phyloP scores from a whole-genome alignment of 2,888 invertebrate genomes.

The Isoperla grammatica region DNA sequence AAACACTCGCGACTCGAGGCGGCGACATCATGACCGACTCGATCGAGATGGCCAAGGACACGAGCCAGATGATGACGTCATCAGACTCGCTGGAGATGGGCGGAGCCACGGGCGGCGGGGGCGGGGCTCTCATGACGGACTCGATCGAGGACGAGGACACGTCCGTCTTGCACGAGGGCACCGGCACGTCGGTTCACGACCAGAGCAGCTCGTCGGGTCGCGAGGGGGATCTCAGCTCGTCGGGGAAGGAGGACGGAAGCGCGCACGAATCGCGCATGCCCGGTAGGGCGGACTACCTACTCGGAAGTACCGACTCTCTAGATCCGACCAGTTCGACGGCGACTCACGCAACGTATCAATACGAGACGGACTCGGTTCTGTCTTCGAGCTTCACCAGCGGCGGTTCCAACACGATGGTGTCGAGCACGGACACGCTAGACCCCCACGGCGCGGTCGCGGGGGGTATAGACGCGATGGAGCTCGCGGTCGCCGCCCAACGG shows the following conservation, averaged over 20 bases:
- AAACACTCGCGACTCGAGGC: conserved; percentile 34
- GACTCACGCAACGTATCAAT: conserved; percentile 77
- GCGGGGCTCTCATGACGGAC: conserved; percentile 40
- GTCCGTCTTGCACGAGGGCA: conserved; percentile 37
- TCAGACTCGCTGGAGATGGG: conserved; percentile 49
- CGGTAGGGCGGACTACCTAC: conserved; percentile 42
- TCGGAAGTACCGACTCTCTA: conserved; percentile 66
- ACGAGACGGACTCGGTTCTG: conserved; percentile 79
- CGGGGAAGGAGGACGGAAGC: conserved; percentile 41
- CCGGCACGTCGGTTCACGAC: conserved; percentile 39
- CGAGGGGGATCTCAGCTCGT: conserved; percentile 46
- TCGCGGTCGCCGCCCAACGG: conserved; percentile 41
- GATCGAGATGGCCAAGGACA: conserved; percentile 45
- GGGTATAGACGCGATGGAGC: conserved; percentile 46
- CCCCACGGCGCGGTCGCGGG: conserved; percentile 50
- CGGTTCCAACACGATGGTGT: conserved; percentile 80
- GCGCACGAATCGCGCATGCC: conserved; percentile 40
- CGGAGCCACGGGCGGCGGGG: conserved; percentile 38
- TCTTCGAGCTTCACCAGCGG: conserved; percentile 79
- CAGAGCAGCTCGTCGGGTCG: conserved; percentile 46
- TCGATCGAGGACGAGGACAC: conserved; percentile 48
- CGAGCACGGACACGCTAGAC: conserved; percentile 65
- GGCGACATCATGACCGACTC: conserved; percentile 51
- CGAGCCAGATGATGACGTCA: conserved; percentile 44
- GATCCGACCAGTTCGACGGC: conserved; percentile 75